Conservation (phyloP, 2,888 invertebrate species). For the Drosophila nr. perissopoda region DNA sequence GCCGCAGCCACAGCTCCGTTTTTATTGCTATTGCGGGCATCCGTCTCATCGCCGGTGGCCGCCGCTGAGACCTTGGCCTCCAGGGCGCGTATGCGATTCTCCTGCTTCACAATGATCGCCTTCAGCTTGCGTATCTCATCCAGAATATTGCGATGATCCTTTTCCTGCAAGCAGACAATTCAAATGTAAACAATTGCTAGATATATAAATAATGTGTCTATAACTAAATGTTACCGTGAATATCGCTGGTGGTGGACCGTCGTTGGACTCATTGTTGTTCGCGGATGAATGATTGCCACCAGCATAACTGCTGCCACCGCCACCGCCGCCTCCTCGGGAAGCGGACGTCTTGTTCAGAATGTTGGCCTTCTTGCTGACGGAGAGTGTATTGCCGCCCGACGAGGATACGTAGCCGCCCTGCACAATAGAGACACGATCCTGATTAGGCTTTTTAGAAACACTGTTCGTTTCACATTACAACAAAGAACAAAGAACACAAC, state of each 20-base stretch:
- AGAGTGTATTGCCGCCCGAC: slow-evolving; percentile 86
- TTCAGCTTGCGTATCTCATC: slow-evolving; percentile 96
- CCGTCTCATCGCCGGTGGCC: slow-evolving; percentile 80
- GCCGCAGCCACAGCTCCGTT: slow-evolving; percentile 52
- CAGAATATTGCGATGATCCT: slow-evolving; percentile 91
- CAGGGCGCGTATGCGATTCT: slow-evolving; percentile 87
- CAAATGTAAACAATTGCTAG: background rate
- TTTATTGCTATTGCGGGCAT: slow-evolving; percentile 69
- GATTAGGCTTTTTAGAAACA: slow-evolving; percentile 84
- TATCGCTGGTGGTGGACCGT: slow-evolving; percentile 67
- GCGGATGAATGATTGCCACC: slow-evolving; percentile 66
- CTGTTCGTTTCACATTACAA: slow-evolving; percentile 76
- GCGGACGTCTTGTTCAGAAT: slow-evolving; percentile 89
- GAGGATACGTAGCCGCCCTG: slow-evolving; percentile 89
- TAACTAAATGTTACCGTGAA: slow-evolving; percentile 83
- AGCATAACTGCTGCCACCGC: slow-evolving; percentile 68
- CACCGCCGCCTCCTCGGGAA: slow-evolving; percentile 83
- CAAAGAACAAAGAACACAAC: slow-evolving; percentile 82
- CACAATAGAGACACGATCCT: slow-evolving; percentile 89
- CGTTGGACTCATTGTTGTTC: slow-evolving; percentile 77
- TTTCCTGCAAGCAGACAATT: slow-evolving; percentile 75
- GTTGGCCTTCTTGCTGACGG: slow-evolving; percentile 92
- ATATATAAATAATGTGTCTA: background rate
- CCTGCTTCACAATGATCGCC: slow-evolving; percentile 97
- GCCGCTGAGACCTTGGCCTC: slow-evolving; percentile 83